A percentile compares a stretch with the other conserved stretches of the same genome.
phyloP scores from a whole-genome alignment of 2,888 invertebrate genomes.

The Parthenolecanium corni region DNA sequence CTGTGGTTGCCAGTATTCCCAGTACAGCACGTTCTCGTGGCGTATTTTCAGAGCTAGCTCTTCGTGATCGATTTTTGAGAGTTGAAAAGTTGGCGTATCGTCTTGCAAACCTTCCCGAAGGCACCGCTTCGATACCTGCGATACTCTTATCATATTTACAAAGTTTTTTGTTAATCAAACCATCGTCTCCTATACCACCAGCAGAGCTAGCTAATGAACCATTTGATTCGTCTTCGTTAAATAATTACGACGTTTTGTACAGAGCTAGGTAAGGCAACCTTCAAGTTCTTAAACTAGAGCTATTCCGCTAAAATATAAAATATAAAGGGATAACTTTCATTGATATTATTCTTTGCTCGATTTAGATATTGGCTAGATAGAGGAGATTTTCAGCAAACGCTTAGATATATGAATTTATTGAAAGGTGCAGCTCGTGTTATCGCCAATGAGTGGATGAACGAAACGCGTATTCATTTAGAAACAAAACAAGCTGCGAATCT shows the following conservation, averaged over 20 bases:
- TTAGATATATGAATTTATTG: constrained; percentile 75
- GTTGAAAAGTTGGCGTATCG: constrained; percentile 68
- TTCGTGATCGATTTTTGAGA: constrained; percentile 72
- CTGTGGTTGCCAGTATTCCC: constrained; percentile 67
- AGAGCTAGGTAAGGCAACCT: constrained; percentile 62
- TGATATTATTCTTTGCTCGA: background rate
- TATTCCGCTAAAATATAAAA: background rate
- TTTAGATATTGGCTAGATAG: constrained; percentile 71
- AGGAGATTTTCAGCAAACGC: constrained; percentile 73
- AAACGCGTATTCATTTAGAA: constrained; percentile 70
- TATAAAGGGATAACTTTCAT: background rate
- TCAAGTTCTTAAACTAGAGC: background rate
- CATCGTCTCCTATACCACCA: constrained; percentile 55
- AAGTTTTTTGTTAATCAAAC: constrained; percentile 64
- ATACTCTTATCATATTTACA: constrained; percentile 82
- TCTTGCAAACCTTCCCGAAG: constrained; percentile 75
- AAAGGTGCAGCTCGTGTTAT: constrained; percentile 77
- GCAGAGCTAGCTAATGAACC: constrained; percentile 61
- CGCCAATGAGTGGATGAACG: constrained; percentile 76
- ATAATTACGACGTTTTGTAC: constrained; percentile 79
- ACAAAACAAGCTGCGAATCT: constrained; percentile 82
- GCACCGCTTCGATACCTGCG: constrained; percentile 70
- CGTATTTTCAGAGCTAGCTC: constrained; percentile 74
- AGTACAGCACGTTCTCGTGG: constrained; percentile 63
- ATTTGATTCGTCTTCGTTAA: constrained; percentile 54